Evolutionary conservation across 2,113 vertebrate genomes (phyloP), one percentile per base, ranked within the genome.

Genomic region (Misgurnus mizolepis): DNA sequence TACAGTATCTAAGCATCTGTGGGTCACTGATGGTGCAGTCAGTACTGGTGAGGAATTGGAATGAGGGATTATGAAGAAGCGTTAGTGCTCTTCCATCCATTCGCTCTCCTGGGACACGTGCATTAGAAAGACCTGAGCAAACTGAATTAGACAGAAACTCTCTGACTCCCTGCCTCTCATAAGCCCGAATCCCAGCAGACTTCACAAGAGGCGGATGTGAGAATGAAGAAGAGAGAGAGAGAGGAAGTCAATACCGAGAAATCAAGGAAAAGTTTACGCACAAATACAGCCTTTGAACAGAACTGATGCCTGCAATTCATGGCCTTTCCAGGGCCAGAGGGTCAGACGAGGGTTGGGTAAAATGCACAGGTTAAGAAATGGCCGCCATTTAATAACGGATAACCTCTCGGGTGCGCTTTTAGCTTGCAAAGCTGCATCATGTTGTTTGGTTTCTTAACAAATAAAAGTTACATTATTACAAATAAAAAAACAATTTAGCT

Each of bases 41-140:
- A 7, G 43, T 4, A 0, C 60, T 76, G 73, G 60, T 64, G 73
- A 64, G 50, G 60, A 64, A 76, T 39, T 10, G 73, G 60, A 76
- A 76, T 76, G 73, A 64, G 73, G 45, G 73, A 39, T 76, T 64
- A 64, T 76, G 58, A 76, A 64, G 73, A 76, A 64, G 18, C 27
- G n/a, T 74, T 74, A 74, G 55, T 61, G 71, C 40, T 74, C n/a
- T 10, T 61, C 55, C 71, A 74, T 74, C 71, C 71, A 2, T 39
- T n/a, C 43, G 1, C 14, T 76, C 73, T 8, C 60, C 27, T 18
- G 5, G 45, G 73, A 64, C 60, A 47, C 0, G 22, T 43, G 43
- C 73, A 76, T 76, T 79, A 61, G 53, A n/a, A 60, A 68, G 66
- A 69, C 65, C 76, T 49, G 15, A 69, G 41, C 67, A 68, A 79